Conservation (phyloP, 2,113 vertebrate species). For the Machaerirhynchus nigripectus region DNA sequence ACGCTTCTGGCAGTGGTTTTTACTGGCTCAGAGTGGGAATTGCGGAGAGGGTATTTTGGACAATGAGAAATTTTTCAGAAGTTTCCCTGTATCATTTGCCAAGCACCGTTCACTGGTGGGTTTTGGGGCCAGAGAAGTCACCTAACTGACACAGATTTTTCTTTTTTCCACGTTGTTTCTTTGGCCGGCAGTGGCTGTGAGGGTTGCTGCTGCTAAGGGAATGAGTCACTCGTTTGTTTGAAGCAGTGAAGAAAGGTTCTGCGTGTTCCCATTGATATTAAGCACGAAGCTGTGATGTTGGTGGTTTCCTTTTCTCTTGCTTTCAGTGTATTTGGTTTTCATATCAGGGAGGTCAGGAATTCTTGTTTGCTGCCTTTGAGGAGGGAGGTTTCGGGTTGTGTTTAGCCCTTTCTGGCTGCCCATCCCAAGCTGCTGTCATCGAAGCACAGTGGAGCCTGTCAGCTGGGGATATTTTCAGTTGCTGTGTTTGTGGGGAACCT, state of each 20-base stretch:
- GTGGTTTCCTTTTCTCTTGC: constrained; percentile 24
- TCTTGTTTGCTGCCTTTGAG: not conserved
- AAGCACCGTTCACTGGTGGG: accelerated
- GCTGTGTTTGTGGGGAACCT: not conserved
- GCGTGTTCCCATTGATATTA: not conserved
- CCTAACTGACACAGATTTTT: not conserved
- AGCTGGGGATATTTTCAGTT: not conserved
- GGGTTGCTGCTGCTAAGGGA: not conserved
- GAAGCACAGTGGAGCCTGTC: not conserved
- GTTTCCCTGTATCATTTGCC: not conserved
- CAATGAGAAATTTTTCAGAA: not conserved
- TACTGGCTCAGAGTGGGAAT: not conserved
- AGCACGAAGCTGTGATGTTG: not conserved
- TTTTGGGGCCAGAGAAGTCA: not conserved
- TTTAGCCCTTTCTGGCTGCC: not conserved
- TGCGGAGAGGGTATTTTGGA: not conserved
- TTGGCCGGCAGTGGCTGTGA: not conserved
- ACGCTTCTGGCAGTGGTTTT: constrained; percentile 9
- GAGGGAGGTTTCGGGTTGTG: not conserved
- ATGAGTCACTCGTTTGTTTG: not conserved
- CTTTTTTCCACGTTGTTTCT: not conserved
- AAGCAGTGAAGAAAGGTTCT: not conserved
- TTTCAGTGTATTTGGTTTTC: constrained; percentile 1
- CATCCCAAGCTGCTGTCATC: not conserved
- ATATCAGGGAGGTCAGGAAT: constrained; percentile 33